Evolutionary conservation across 2,888 invertebrate genomes (phyloP).

Genomic region (Eupithecia centaureata): DNA sequence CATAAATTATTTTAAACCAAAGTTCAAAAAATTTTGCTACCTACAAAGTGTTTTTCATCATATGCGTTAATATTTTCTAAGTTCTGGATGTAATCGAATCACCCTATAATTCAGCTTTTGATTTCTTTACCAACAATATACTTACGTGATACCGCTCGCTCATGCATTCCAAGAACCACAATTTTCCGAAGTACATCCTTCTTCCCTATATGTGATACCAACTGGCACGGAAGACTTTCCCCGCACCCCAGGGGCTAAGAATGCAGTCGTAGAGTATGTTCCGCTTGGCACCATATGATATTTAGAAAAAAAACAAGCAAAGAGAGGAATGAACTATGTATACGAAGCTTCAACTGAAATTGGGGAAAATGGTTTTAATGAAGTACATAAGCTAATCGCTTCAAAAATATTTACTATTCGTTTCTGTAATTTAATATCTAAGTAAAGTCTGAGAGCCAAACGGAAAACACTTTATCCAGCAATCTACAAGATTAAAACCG

Average conservation of each 20-base stretch:
- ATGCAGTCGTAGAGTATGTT: conserved; percentile 17
- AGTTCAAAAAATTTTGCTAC: too few species aligned
- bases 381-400: too few species aligned
- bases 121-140: neutral
- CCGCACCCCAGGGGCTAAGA: conserved; percentile 28
- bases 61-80: too few species aligned
- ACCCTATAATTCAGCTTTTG: neutral
- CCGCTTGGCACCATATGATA: conserved; percentile 20
- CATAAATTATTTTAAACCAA: too few species aligned
- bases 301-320: too few species aligned
- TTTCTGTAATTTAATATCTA: too few species aligned
- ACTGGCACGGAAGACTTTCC: conserved; percentile 30
- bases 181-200: conserved; percentile 26
- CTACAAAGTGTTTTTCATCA: too few species aligned
- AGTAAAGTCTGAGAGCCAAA: conserved; percentile 37
- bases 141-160: neutral
- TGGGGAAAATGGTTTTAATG: too few species aligned
- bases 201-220: conserved; percentile 26
- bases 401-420: neutral
- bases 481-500: conserved; percentile 66
- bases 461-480: conserved; percentile 49
- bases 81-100: too few species aligned
- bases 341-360: too few species aligned
- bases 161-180: conserved; percentile 11
- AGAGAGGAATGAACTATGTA: too few species aligned